Conservation (phyloP, 2,797 vertebrate genomes). For the Scarus forsteni region DNA sequence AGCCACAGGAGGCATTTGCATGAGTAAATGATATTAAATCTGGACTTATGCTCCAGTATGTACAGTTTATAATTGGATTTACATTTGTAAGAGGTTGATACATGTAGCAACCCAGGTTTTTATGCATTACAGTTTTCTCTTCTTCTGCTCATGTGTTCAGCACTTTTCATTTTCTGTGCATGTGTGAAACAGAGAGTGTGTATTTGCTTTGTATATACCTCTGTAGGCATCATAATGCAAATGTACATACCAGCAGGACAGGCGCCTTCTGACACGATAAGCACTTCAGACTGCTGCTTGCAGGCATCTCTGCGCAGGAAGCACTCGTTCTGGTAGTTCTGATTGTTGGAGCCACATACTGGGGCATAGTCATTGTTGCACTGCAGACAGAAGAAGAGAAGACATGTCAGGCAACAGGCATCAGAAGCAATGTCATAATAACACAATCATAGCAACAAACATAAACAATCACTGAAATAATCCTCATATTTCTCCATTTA, state of each 20-base stretch:
- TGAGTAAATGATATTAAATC: constrained; percentile 16
- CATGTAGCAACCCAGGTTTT: constrained; percentile 3
- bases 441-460: neutral
- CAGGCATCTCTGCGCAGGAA: constrained; percentile 96
- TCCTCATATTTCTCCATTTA: neutral
- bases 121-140: neutral
- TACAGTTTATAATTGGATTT: constrained; percentile 13
- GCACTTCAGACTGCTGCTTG: constrained; percentile 98
- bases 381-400: constrained; percentile 74
- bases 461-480: neutral
- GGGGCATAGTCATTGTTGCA: constrained; percentile 98
- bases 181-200: neutral
- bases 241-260: constrained; percentile 92
- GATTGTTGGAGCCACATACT: constrained; percentile 97
- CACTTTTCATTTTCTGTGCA: neutral
- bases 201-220: constrained; percentile 1
- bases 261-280: constrained; percentile 92
- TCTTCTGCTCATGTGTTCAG: constrained; percentile 3
- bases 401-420: constrained; percentile 1
- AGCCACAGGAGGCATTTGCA: constrained; percentile 16
- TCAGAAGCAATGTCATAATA: neutral
- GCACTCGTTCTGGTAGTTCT: constrained; percentile 98
- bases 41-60: neutral
- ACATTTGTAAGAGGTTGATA: constrained; percentile 6
- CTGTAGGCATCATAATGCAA: constrained; percentile 21